Conservation (phyloP, 1,140 invertebrate species). For the Holcopasites calliopsidis region DNA sequence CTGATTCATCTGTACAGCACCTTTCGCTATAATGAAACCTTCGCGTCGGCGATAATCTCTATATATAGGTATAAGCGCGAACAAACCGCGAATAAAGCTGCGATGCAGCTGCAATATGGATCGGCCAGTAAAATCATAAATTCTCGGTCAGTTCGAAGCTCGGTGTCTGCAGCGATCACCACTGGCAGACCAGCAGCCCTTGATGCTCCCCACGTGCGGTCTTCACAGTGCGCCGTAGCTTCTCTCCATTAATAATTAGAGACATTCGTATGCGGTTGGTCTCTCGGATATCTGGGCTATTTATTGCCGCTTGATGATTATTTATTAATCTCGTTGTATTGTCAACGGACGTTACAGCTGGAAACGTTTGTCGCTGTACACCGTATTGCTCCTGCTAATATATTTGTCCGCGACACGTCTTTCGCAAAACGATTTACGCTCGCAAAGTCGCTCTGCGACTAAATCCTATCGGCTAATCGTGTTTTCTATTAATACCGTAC, state of each 20-base stretch:
- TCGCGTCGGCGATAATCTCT: not conserved
- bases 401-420: not conserved
- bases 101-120: slow-evolving; percentile 10
- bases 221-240: slow-evolving; percentile 21
- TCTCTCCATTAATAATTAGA: slow-evolving; percentile 66
- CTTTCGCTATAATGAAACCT: not conserved
- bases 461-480: too few species aligned
- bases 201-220: slow-evolving; percentile 59
- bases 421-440: not conserved
- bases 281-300: slow-evolving; percentile 57
- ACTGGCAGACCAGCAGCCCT: not conserved
- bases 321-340: slow-evolving; percentile 69
- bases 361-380: slow-evolving; percentile 47
- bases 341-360: slow-evolving; percentile 46
- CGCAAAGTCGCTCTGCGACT: too few species aligned
- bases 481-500: too few species aligned
- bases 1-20: too few species aligned
- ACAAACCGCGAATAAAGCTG: slow-evolving; percentile 6
- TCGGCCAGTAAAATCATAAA: slow-evolving; percentile 59
- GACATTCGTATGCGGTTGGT: slow-evolving; percentile 51
- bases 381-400: not conserved
- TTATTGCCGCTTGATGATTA: slow-evolving; percentile 73
- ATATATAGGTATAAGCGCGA: not conserved
- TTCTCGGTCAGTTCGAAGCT: slow-evolving; percentile 51
- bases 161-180: slow-evolving; percentile 39